phyloP scores from a whole-genome alignment of 1,140 invertebrate genomes.

The Psix sp. region DNA sequence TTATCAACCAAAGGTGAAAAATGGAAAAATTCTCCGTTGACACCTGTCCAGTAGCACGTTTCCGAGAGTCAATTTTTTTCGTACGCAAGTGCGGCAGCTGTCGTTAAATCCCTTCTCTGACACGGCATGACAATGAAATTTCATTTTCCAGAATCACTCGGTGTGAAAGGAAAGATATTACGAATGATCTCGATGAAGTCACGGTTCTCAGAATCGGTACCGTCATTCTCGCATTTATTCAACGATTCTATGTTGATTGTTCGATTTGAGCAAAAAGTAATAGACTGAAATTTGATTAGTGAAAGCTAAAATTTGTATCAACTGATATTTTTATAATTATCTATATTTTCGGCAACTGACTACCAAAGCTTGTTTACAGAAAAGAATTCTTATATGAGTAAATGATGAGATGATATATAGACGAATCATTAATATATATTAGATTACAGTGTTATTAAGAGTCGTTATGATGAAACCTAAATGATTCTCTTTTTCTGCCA shows the following conservation, averaged over 20 bases:
- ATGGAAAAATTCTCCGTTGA: constrained; percentile 17
- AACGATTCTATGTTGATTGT: constrained; percentile 61
- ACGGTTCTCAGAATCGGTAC: constrained; percentile 57
- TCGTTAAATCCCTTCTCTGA: constrained; percentile 33
- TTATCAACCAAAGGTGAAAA: not conserved
- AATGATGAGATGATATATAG: no score
- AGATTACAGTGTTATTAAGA: no score
- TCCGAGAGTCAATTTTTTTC: constrained; percentile 40
- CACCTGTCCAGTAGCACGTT: constrained; percentile 33
- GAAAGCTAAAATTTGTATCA: no score
- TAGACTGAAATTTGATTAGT: no score
- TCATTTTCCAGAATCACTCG: constrained; percentile 56
- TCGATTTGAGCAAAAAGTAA: constrained; percentile 55
- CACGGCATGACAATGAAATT: constrained; percentile 41
- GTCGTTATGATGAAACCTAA: no score
- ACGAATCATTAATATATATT: no score
- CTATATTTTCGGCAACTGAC: no score
- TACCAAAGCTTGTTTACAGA: no score
- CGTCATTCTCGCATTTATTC: constrained; percentile 50
- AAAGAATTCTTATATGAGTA: no score
- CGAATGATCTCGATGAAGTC: constrained; percentile 54
- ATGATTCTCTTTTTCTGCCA: no score
- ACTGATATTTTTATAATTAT: no score
- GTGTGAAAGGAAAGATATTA: constrained; percentile 58
- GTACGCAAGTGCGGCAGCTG: constrained; percentile 11